Percentiles rank a stretch among this genome's conserved stretches.
Evolutionary conservation across 2,797 vertebrate genomes (phyloP).

Genomic region (Enteromius unitaeniatus): DNA sequence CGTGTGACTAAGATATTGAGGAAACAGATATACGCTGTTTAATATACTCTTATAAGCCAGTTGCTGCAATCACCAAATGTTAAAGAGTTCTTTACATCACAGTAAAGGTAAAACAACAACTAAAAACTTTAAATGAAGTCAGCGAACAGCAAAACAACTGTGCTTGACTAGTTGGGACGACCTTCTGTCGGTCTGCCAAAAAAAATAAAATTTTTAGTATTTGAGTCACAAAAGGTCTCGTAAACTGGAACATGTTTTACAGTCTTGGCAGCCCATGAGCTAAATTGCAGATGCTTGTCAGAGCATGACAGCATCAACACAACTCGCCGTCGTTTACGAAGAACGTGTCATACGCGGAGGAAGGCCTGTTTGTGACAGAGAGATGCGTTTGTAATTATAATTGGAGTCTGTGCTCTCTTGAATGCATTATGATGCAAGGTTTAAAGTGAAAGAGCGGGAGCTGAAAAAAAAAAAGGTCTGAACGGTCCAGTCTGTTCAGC

Average conservation of each 20-base stretch:
- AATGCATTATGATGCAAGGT: conserved; percentile 43
- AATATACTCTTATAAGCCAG: not conserved
- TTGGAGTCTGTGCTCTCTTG: not conserved
- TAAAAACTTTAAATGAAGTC: not conserved
- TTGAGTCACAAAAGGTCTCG: not conserved
- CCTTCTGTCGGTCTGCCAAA: not conserved
- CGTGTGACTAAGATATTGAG: not conserved
- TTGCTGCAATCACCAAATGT: not conserved
- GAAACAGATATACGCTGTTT: not conserved
- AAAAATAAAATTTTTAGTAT: not conserved
- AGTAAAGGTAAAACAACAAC: not conserved
- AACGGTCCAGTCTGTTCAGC: conserved; percentile 33
- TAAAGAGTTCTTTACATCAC: not conserved
- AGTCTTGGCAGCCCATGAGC: conserved; percentile 71
- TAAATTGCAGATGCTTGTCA: conserved; percentile 71
- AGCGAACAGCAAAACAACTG: not conserved
- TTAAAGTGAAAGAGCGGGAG: not conserved
- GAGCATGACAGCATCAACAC: conserved; percentile 69
- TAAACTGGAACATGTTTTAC: not conserved
- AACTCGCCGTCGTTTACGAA: conserved; percentile 62
- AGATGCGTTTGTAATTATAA: conserved; percentile 53
- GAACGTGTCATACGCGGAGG: conserved; percentile 68
- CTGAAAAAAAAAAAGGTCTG: not conserved
- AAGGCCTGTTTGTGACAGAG: conserved; percentile 50
- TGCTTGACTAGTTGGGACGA: not conserved